Evolutionary conservation across 2,113 vertebrate genomes (phyloP).

Genomic region (Girardinichthys multiradiatus): DNA sequence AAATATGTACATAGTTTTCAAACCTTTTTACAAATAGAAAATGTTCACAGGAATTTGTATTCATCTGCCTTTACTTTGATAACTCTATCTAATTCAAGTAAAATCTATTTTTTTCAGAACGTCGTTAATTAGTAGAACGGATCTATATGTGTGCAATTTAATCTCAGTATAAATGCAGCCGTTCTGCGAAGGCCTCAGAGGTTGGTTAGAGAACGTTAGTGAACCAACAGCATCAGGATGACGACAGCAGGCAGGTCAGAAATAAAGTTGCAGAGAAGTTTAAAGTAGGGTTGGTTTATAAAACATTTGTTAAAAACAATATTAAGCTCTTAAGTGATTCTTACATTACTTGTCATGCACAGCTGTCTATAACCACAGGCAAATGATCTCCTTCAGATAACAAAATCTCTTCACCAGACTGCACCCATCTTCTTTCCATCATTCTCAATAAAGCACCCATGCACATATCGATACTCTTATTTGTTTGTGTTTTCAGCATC

Average conservation of each 20-base stretch:
- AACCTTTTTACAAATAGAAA: background rate
- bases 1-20: too few species aligned
- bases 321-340: constrained; percentile 8
- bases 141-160: too few species aligned
- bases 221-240: background rate
- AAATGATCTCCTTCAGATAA: constrained; percentile 11
- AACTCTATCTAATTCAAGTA: background rate
- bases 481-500: background rate
- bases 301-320: too few species aligned
- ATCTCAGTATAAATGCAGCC: background rate
- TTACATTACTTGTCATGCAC: constrained; percentile 9
- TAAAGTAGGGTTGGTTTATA: too few species aligned
- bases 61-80: background rate
- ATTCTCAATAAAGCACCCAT: background rate
- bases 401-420: background rate
- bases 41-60: background rate
- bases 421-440: background rate
- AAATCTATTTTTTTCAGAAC: background rate
- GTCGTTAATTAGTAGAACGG: background rate
- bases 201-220: background rate
- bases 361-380: constrained; percentile 2
- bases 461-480: background rate
- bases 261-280: too few species aligned
- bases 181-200: background rate
- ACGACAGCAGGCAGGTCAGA: too few species aligned